Percentiles rank a stretch among this genome's conserved stretches.
Evolutionary conservation across 2,797 vertebrate species (phyloP).

Genomic region (Chrosomus eos): DNA sequence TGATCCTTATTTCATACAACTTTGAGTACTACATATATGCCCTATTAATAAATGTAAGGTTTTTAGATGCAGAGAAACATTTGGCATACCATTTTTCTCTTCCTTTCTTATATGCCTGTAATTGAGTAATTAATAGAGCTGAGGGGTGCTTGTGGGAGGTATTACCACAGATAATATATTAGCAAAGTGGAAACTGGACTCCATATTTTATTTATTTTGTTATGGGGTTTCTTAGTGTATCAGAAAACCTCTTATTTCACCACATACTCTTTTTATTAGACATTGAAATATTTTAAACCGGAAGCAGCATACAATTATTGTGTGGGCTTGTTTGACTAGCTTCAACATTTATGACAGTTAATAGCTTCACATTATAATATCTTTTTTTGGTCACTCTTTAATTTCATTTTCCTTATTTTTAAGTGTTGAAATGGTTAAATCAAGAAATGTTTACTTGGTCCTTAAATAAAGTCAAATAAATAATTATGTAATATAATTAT

Average conservation of each 20-base stretch:
- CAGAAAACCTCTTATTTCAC: conserved; percentile 47
- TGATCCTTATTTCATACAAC: too few relatives aligned
- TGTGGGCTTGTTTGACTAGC: background rate
- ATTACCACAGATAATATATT: conserved; percentile 60
- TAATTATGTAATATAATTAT: too few relatives aligned
- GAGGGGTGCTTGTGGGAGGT: conserved; percentile 56
- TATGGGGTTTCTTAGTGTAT: conserved; percentile 45
- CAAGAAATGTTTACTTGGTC: background rate
- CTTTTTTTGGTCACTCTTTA: background rate
- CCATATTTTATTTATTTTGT: conserved; percentile 58
- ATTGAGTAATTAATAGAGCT: conserved; percentile 64
- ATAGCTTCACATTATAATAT: background rate
- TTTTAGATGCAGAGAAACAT: too few relatives aligned
- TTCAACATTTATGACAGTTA: background rate
- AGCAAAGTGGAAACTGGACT: conserved; percentile 47
- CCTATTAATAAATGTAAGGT: too few relatives aligned
- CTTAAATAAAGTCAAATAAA: too few relatives aligned
- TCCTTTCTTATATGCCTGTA: conserved; percentile 45
- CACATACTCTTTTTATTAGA: background rate
- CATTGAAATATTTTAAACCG: background rate
- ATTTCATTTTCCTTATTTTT: background rate
- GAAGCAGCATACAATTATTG: background rate
- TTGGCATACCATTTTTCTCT: background rate
- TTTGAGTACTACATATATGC: too few relatives aligned
- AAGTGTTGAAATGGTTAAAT: background rate